Conservation (phyloP, 2,113 vertebrate species). For the Dolichotis patagonum region DNA sequence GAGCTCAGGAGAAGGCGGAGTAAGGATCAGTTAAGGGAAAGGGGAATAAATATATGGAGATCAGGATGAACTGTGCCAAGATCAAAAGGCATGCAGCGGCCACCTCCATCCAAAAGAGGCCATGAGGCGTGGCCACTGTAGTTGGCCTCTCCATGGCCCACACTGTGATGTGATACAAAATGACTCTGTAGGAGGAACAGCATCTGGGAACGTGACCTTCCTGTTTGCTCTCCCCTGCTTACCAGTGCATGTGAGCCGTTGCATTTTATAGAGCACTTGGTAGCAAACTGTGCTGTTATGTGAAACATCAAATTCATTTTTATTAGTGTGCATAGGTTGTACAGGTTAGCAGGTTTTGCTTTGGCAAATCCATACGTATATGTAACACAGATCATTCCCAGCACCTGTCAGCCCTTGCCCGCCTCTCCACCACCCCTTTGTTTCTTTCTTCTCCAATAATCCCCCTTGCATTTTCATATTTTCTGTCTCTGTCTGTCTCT, state of each 20-base stretch:
- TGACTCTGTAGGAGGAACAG: not conserved
- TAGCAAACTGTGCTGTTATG: not conserved
- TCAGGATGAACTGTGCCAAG: not conserved
- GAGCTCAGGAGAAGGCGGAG: not conserved
- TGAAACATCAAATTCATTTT: not conserved
- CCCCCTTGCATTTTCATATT: not conserved
- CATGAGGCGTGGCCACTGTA: rapidly evolving
- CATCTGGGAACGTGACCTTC: not conserved
- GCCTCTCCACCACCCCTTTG: not conserved
- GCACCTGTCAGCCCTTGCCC: not conserved
- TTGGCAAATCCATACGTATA: not conserved
- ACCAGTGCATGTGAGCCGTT: not conserved
- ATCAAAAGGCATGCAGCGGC: not conserved
- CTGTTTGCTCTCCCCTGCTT: not conserved
- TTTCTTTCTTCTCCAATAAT: not conserved
- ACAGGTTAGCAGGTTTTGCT: not conserved
- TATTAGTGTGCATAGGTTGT: not conserved
- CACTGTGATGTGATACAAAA: no score
- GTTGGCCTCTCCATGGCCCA: rapidly evolving
- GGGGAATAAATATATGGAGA: not conserved
- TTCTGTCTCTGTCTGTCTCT: not conserved
- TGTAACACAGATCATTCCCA: not conserved
- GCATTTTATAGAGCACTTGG: not conserved
- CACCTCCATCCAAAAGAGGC: not conserved
- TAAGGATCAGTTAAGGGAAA: not conserved